Base-by-base conservation (phyloP, 2,888 invertebrate species). In the Camptogramma bilineatum region DNA sequence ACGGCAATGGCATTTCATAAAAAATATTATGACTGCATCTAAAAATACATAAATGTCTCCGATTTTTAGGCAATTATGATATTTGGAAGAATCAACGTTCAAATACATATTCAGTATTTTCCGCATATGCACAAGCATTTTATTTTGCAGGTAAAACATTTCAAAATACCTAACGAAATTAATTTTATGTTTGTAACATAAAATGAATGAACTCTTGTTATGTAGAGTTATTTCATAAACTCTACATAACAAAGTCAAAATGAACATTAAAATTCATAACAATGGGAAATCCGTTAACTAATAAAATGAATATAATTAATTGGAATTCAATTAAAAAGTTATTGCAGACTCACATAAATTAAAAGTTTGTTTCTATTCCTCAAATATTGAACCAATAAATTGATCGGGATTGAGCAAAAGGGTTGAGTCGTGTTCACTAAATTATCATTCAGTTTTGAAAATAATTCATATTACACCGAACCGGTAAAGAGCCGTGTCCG, bases 331-430 rank as follows among this genome's bases (percentile, higher is more conserved):
- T 66, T 52, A 18, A 28, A 39, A 66, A 66, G 62, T 62, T 66
- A 62, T 62, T 54, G 48, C 53, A 21, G 62, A 58, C 66, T 62
- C 58, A 53, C 58, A 66, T 66, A 66, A 66, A 66, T 66, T 66
- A 54, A 50, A 62, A 66, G 58, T 62, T 66, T 66, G 51, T 62
- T 66, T 51, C 24, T 51, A 54, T 57, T 47, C 19, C 58, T 58
- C 57, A 58, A 54, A 66, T 44, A 66, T 62, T 62, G 52, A 47
- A 66, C 52, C 54, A 62, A 62, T 58, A 55, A 62, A 59, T 50
- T 59, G 34, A 53, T 53, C 52, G 8, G 19, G 42, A 53, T 47
- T 46, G 24, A 52, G 18, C 57, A 56, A 55, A 59, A 55, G 55
- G 64, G 64, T 56, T 52, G 19, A 52, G 31, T 52, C 51, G 34